These are phyloP conservation scores for Drosophila burlai DNA, from an alignment of 1,140 invertebrate species.

Conservation along the genomic window DNA sequence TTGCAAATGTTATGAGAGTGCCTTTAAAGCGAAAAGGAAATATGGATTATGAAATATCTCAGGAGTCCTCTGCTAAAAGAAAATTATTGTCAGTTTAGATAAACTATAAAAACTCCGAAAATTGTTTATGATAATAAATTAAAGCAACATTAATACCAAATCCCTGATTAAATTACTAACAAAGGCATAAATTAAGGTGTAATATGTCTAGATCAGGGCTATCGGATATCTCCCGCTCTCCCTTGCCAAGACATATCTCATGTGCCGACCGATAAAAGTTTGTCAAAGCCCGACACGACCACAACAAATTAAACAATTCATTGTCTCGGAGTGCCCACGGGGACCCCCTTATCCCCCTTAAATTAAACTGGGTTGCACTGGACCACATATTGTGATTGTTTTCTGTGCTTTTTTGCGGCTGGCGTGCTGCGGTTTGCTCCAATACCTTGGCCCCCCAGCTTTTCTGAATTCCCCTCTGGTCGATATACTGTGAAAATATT, in stretches of 20 bases:
- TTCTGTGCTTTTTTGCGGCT: conserved; percentile 38
- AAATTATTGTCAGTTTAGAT: not conserved
- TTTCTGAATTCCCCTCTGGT: conserved; percentile 33
- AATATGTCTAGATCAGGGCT: not conserved
- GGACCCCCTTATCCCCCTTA: conserved; percentile 3
- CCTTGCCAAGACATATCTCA: conserved; percentile 4
- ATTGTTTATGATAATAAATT: not conserved
- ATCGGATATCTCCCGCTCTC: conserved; percentile 3
- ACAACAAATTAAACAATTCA: conserved; percentile 73
- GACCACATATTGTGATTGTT: conserved; percentile 64
- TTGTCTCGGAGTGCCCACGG: conserved; percentile 42
- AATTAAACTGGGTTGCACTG: conserved; percentile 58
- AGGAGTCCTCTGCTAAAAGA: no score
- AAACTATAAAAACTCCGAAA: not conserved
- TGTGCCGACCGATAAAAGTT: conserved; percentile 35
- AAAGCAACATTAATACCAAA: no score
- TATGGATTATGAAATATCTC: not conserved
- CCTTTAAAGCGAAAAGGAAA: not conserved
- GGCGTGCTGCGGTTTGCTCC: conserved; percentile 38
- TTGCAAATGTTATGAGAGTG: not conserved
- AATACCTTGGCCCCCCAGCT: conserved; percentile 8
- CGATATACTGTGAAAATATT: conserved; percentile 55
- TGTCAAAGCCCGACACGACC: conserved; percentile 44
- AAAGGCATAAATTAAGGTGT: not conserved
- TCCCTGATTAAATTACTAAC: not conserved